phyloP scores from a whole-genome alignment of 2,113 vertebrate species.

The Blennius ocellaris region DNA sequence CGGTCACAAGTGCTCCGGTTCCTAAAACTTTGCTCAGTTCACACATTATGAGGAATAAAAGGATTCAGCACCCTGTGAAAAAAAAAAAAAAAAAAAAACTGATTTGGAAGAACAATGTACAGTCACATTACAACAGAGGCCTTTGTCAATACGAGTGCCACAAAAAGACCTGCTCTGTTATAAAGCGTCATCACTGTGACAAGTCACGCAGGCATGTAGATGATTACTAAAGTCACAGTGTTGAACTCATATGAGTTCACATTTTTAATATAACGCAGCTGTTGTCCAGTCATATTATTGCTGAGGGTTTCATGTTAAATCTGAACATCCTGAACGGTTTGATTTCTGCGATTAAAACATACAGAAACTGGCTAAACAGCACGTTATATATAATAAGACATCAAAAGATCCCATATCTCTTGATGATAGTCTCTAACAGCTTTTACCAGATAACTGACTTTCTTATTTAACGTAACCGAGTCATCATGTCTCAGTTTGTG shows the following conservation, averaged over 20 bases:
- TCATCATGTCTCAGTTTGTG: constrained; percentile 8
- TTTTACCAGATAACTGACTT: constrained; percentile 4
- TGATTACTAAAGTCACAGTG: constrained; percentile 4
- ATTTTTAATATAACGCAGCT: background rate
- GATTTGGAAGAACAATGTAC: background rate
- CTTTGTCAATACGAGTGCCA: constrained; percentile 20
- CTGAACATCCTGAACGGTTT: background rate
- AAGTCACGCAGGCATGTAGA: background rate
- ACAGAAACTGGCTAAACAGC: background rate
- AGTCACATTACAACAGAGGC: constrained; percentile 12
- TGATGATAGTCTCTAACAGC: background rate
- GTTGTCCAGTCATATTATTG: background rate
- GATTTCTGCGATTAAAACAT: too few relatives aligned
- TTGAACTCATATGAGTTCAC: constrained; percentile 9
- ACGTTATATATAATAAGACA: background rate
- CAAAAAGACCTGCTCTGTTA: constrained; percentile 7
- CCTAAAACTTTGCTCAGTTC: background rate
- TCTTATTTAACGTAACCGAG: constrained; percentile 8
- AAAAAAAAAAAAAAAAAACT: too few relatives aligned
- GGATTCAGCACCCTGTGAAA: background rate
- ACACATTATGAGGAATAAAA: background rate
- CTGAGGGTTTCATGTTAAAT: too few relatives aligned
- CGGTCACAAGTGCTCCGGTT: background rate
- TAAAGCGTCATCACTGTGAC: background rate
- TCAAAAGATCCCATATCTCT: background rate